phyloP scores from a whole-genome alignment of 1,140 invertebrate species.

The Sipha flava region DNA sequence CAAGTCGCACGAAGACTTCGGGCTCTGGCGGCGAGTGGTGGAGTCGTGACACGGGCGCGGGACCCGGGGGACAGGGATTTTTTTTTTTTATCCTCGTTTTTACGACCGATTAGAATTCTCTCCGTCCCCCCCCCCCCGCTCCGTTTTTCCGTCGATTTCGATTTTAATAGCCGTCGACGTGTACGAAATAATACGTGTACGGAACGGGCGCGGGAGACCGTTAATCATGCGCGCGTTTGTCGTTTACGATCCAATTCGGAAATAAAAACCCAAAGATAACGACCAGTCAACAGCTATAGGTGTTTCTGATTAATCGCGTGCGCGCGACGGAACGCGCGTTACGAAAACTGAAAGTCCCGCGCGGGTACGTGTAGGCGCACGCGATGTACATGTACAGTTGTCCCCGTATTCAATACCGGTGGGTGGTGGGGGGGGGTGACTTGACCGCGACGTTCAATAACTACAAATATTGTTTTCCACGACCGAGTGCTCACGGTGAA shows the following conservation, averaged over 20 bases:
- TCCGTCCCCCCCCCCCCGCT: background rate
- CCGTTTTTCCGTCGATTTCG: background rate
- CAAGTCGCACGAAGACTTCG: too few species aligned
- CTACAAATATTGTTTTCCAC: too few species aligned
- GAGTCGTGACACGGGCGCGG: too few species aligned
- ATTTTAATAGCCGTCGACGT: background rate
- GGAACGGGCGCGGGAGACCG: background rate
- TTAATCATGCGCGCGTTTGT: background rate
- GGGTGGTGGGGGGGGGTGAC: too few species aligned
- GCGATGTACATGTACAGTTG: too few species aligned
- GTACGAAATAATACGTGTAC: background rate
- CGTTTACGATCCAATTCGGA: conserved; percentile 3
- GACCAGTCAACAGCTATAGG: background rate
- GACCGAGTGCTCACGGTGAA: too few species aligned
- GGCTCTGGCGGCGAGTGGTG: too few species aligned
- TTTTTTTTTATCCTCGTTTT: background rate
- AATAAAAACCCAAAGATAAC: conserved; percentile 1
- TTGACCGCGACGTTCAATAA: too few species aligned
- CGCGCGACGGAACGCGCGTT: background rate
- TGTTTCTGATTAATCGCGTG: conserved; percentile 2
- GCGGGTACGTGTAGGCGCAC: too few species aligned
- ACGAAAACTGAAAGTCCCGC: too few species aligned
- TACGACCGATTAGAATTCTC: conserved; percentile 21
- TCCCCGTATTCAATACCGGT: too few species aligned
- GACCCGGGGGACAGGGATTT: background rate